phyloP scores from a whole-genome alignment of 2,113 vertebrate species.

The Calonectris borealis region DNA sequence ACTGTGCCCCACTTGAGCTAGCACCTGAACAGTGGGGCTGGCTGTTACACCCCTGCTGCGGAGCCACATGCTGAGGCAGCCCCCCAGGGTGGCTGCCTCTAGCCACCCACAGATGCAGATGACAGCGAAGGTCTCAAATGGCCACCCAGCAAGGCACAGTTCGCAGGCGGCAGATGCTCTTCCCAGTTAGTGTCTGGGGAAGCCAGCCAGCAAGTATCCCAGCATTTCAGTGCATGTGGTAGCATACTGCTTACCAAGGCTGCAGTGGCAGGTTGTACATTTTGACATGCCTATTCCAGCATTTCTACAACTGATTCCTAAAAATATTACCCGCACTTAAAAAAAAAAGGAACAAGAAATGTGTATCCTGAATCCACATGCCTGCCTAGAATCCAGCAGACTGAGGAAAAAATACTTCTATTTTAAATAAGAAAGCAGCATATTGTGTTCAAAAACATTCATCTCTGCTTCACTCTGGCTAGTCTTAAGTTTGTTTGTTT shows the following conservation, averaged over 20 bases:
- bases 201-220: not conserved
- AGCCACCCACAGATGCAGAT: not conserved
- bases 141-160: not conserved
- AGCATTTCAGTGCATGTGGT: not conserved
- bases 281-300: not conserved
- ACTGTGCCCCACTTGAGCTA: not conserved
- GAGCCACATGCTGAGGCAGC: not conserved
- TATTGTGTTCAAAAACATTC: fast-evolving
- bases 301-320: not conserved
- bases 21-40: not conserved
- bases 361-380: not conserved
- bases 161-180: not conserved
- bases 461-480: not conserved
- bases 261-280: not conserved
- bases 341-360: not conserved
- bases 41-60: not conserved
- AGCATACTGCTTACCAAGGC: not conserved
- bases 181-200: not conserved
- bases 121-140: not conserved
- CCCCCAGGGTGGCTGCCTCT: not conserved
- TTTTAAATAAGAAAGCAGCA: not conserved
- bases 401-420: not conserved
- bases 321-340: not conserved
- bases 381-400: not conserved
- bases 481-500: not conserved